Evolutionary conservation across 2,888 invertebrate genomes (phyloP).

Genomic region (Melinaea menophilus): DNA sequence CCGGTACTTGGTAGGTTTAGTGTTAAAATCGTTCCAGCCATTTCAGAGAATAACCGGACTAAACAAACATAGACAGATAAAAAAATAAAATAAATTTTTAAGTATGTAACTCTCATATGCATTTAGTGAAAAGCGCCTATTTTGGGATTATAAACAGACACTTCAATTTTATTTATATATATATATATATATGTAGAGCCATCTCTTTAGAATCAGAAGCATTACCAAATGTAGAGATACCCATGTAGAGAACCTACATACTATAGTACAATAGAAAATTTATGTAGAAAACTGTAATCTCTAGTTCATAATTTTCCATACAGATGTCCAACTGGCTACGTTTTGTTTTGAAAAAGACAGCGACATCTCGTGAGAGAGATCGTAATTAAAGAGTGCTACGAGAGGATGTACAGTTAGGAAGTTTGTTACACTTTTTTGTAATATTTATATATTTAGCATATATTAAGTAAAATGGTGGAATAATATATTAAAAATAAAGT

Average conservation of each 20-base stretch:
- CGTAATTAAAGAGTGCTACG: neutral
- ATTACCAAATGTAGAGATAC: neutral
- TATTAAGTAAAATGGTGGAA: no score
- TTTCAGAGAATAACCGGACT: no score
- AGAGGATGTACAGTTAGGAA: neutral
- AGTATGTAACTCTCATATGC: no score
- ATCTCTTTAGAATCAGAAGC: neutral
- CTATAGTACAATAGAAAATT: neutral
- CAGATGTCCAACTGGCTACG: constrained; percentile 12
- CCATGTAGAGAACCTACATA: no score
- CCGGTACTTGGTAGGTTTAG: no score
- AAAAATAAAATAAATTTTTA: no score
- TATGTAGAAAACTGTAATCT: neutral
- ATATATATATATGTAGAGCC: neutral
- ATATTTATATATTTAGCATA: no score
- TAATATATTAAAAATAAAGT: no score
- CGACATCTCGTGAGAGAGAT: constrained; percentile 17
- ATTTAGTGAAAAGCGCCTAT: neutral
- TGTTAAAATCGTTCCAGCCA: no score
- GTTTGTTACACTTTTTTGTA: no score
- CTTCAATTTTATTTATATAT: neutral
- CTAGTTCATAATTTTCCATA: neutral
- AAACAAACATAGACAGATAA: no score
- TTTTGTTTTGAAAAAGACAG: neutral
- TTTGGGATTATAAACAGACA: no score